Percentiles rank a stretch among this genome's conserved stretches.
Conservation (phyloP, 2,113 vertebrate species). For the Odobenus rosmarus region DNA sequence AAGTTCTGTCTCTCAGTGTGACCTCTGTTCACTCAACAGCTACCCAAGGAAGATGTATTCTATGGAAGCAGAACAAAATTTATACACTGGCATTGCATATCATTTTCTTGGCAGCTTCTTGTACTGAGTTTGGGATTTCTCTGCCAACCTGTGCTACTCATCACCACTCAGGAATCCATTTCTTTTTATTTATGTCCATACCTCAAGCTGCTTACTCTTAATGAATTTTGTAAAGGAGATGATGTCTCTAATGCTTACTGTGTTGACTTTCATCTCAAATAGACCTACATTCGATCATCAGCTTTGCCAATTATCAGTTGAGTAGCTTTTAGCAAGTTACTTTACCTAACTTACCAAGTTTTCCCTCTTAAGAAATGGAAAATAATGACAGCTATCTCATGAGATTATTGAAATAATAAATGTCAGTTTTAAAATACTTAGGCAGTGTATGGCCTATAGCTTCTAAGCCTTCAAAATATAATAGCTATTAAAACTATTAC, state of each 20-base stretch:
- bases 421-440: background rate
- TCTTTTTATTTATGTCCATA: background rate
- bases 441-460: background rate
- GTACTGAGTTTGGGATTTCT: background rate
- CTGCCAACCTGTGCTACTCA: background rate
- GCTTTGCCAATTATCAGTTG: background rate
- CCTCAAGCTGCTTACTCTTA: background rate
- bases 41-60: background rate
- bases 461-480: background rate
- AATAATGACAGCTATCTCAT: background rate
- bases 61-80: background rate
- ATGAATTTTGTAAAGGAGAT: background rate
- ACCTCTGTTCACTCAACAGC: background rate
- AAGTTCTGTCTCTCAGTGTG: background rate
- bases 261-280: background rate
- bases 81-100: background rate
- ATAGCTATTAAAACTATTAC: background rate
- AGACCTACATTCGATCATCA: background rate
- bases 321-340: background rate
- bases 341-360: background rate
- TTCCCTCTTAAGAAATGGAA: background rate
- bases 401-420: background rate
- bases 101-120: background rate
- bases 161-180: background rate
- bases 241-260: background rate